Base-by-base conservation (phyloP, 2,797 vertebrate genomes). In the Typhlichthys eigenmanni region DNA sequence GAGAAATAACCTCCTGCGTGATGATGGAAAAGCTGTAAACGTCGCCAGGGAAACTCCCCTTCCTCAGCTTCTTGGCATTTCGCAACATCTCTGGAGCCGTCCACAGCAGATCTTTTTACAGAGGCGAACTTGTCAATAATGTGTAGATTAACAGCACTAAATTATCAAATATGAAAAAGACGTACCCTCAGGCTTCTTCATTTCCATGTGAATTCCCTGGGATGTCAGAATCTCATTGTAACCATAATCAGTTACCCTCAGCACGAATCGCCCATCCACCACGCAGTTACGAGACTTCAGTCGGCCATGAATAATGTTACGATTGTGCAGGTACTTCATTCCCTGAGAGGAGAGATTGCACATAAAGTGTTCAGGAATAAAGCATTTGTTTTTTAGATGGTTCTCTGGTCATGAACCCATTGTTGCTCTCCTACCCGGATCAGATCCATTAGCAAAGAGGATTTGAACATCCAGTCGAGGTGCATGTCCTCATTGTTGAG, bases 381-480 rank as follows among this genome's bases (percentile, higher is more conserved):
- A 1, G 19, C 11, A 47, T 59, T 17, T 58, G 16, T 47, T 16
- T 59, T 58, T 13, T 19, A 43, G 14, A 19, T 54, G 13, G 29
- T 13, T 55, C 49, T 1, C 19, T 2, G 19, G 19, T 6, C 11
- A 3, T 32, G 10, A 59, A 19, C 19, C 29, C 45, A 5, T 43
- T 29, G 8, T 4, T 9, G 32, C 13, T 29, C 53, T 38, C 74
- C 74, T 75, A 97, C 96, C 92, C 95, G 94, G 75, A 98, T 95
- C 70, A 98, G 92, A 85, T 98, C 96, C 65, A 96, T 87, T 32
- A 98, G 82, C 48, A 98, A 89, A 2, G 97, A 98, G 1, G 95
- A 97, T 82, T 98, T 98, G 85, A 98, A 98, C 97, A 98, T 98
- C 96, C 97, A 98, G 79, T 98, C 97, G 0, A 98, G 91, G 66